Base-by-base conservation (phyloP, 2,113 vertebrate species). In the Ranitomeya imitator region DNA sequence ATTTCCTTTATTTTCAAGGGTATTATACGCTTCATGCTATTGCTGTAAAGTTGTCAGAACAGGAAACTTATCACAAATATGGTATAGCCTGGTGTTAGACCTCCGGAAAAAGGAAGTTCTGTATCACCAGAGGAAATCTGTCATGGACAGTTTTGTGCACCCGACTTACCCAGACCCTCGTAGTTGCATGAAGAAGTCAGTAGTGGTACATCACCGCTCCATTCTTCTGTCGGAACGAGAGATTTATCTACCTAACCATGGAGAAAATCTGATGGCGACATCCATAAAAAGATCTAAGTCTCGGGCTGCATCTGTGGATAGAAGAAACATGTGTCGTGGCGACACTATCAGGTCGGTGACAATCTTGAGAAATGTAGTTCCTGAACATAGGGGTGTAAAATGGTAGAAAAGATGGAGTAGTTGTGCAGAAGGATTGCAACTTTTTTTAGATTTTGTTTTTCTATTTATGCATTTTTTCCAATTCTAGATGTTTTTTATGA, bases 61-160 rank as follows among this genome's bases (percentile, higher is more conserved):
- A 92, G 91, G 93, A 92, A 89, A 65, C 91, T 6, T 91, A 18
- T 59, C 89, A 91, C 90, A 31, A 0, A 92, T 91, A 86, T 0
- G 54, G 82, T 0, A 84, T 90, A 90, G 91, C 90, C 90, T 71
- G 21, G 76, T 55, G 26, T 2, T 85, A 10, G 86, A 80, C 26
- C 10, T 83, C 65, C 78, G 91, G 92, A 18, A 92, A 79, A 90
- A 92, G 93, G 93, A 94, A 94, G 93, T 26, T n/a, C 1, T 7
- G 23, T 77, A 54, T 37, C 19, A 84, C n/a, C 79, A 83, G 9
- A 93, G 93, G 93, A 94, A 94, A 89, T 91, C 65, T 92, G 93
- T 92, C 92, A 92, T 0, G 83, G 93, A 86, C 84, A 54, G 16
- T 80, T 86, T n/a, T 67, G 31, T 83, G 37, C 89, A 88, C 90